Base-by-base conservation (phyloP, 2,888 invertebrate genomes). In the Mactromeris polynyma region DNA sequence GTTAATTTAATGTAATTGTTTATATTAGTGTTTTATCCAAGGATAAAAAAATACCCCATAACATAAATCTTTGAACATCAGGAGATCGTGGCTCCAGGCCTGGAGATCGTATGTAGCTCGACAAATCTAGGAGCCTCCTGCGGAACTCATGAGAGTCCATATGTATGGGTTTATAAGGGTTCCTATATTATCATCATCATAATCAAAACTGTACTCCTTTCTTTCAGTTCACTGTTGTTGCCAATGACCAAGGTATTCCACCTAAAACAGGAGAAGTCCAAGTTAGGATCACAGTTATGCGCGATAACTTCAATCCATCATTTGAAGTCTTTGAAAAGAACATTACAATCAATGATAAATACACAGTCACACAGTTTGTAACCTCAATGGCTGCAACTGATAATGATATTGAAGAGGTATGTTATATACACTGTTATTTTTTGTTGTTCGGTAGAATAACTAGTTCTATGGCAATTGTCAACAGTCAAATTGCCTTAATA, bases 221-320 rank as follows among this genome's bases (percentile, higher is more conserved):
- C 31, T 93, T 93, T 19, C 91, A 95, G 95, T 91, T 94, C 78
- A 64, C 36, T 1, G 93, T 95, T 0, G 86, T 91, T 31, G 96
- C 95, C 11, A 94, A 92, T 88, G 95, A 95, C 86, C 90, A 89
- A 26, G 94, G 94, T 21, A 94, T 92, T 42, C 95, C 95, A 7
- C 90, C 86, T 38, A 94, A 94, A 86, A 86, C 89, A 46, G 95
- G 94, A 19, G 90, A 90, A 9, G 92, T 95, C 19, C 82, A 85
- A 19, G 93, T 95, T 11, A 93, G 92, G 0, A 92, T 96, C 19
- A 85, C 38, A 11, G 95, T 96, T 0, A 88, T 83, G 2, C 90
- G 93, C 78, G 94, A 93, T 81, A 82, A 83, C 14, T 77, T 46
- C 38, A 17, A 31, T 1, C 95, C 95, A 19, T 7, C 7, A 21